These are phyloP conservation scores for Etheostoma spectabile DNA, from an alignment of 2,113 vertebrate genomes.

Conservation along the genomic window DNA sequence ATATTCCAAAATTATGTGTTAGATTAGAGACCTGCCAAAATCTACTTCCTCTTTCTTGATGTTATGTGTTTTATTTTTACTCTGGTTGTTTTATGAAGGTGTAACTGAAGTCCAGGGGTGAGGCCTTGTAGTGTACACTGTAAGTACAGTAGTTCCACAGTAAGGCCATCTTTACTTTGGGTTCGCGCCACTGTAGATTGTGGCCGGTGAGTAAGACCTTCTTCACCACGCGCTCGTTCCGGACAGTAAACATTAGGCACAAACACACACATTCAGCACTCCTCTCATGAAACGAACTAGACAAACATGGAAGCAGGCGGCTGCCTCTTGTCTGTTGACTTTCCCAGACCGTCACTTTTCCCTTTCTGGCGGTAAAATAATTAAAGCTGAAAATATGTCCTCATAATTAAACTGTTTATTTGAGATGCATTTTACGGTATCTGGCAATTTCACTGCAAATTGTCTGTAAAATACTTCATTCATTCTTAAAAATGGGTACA, in stretches of 20 bases:
- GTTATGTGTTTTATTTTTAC: slow-evolving; percentile 57
- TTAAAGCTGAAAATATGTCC: slow-evolving; percentile 61
- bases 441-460: slow-evolving; percentile 47
- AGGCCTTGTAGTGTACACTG: slow-evolving; percentile 50
- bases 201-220: slow-evolving; percentile 69
- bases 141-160: slow-evolving; percentile 72
- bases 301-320: slow-evolving; percentile 77
- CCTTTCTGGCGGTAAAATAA: slow-evolving; percentile 66
- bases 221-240: slow-evolving; percentile 72
- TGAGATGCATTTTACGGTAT: slow-evolving; percentile 44
- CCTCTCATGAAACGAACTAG: slow-evolving; percentile 72
- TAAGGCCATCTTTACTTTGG: slow-evolving; percentile 77
- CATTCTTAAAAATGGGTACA: slow-evolving; percentile 28
- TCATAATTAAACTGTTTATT: slow-evolving; percentile 60
- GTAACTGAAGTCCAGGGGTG: slow-evolving; percentile 51
- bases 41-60: slow-evolving; percentile 59
- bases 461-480: slow-evolving; percentile 33
- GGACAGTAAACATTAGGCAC: slow-evolving; percentile 79
- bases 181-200: slow-evolving; percentile 68
- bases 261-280: slow-evolving; percentile 80
- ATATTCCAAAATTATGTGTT: slow-evolving; percentile 37
- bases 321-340: slow-evolving; percentile 78
- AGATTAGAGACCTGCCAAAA: slow-evolving; percentile 42
- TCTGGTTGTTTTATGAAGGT: slow-evolving; percentile 53
- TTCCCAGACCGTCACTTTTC: slow-evolving; percentile 69